Conservation (phyloP, 2,113 vertebrate species). For the Vulpes vulpes region DNA sequence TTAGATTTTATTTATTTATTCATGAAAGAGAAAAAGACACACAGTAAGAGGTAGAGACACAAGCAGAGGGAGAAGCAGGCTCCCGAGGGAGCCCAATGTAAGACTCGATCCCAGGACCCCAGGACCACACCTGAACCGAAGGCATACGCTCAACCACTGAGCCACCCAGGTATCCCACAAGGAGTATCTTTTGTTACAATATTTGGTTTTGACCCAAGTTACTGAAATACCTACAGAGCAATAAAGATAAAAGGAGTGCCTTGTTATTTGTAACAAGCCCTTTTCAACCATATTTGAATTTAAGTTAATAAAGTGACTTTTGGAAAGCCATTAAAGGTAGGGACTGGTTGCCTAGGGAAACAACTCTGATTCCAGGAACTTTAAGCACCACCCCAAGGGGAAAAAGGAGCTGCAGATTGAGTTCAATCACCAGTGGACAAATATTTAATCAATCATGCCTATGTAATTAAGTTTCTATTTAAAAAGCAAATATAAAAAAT, state of each 20-base stretch:
- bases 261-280: background rate
- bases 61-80: too few species aligned
- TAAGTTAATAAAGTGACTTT: constrained; percentile 43
- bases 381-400: background rate
- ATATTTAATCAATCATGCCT: background rate
- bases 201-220: background rate
- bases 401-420: background rate
- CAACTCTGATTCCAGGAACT: background rate
- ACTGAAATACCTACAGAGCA: constrained; percentile 2
- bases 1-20: too few species aligned
- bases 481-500: background rate
- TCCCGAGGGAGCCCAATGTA: too few species aligned
- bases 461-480: background rate
- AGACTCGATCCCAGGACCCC: too few species aligned
- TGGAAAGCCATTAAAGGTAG: background rate
- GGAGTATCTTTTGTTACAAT: background rate
- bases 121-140: too few species aligned
- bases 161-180: too few species aligned
- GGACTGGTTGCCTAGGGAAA: background rate
- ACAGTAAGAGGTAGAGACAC: too few species aligned
- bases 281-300: background rate
- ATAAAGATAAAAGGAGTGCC: background rate
- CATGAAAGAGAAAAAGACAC: too few species aligned
- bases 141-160: too few species aligned
- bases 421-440: background rate